Evolutionary conservation across 2,888 invertebrate species (phyloP).

Genomic region (Xylota sylvarum): DNA sequence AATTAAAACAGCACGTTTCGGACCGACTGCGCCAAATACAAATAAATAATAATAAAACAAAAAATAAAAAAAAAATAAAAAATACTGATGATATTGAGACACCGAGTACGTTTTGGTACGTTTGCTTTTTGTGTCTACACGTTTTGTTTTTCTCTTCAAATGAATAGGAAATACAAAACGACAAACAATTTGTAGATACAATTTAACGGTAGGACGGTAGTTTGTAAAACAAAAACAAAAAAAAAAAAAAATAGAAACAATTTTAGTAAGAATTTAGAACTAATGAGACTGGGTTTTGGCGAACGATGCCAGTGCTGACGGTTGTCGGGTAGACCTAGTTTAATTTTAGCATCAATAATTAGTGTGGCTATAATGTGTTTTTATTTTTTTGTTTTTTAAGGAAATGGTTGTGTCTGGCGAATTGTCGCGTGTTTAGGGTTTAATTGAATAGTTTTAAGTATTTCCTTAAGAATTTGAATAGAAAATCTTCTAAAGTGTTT

Average conservation of each 20-base stretch:
- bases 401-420: background rate
- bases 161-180: constrained; percentile 34
- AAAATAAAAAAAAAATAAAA: constrained; percentile 5
- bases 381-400: background rate
- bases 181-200: constrained; percentile 10
- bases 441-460: background rate
- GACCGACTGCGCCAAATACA: constrained; percentile 30
- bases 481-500: no score
- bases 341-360: constrained; percentile 38
- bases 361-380: constrained; percentile 3
- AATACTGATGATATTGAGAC: constrained; percentile 32
- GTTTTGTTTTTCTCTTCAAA: constrained; percentile 14
- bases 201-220: background rate
- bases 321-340: constrained; percentile 29
- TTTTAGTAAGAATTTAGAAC: constrained; percentile 8
- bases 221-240: background rate
- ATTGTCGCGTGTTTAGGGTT: constrained; percentile 13
- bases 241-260: background rate
- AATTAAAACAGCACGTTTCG: constrained; percentile 64
- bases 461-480: background rate
- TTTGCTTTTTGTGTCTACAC: background rate
- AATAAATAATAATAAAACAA: constrained; percentile 23
- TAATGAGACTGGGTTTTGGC: constrained; percentile 18
- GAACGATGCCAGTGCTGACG: background rate
- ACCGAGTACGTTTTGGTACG: background rate